Evolutionary conservation across 2,797 vertebrate genomes (phyloP).

Genomic region (Pipistrellus pygmaeus): DNA sequence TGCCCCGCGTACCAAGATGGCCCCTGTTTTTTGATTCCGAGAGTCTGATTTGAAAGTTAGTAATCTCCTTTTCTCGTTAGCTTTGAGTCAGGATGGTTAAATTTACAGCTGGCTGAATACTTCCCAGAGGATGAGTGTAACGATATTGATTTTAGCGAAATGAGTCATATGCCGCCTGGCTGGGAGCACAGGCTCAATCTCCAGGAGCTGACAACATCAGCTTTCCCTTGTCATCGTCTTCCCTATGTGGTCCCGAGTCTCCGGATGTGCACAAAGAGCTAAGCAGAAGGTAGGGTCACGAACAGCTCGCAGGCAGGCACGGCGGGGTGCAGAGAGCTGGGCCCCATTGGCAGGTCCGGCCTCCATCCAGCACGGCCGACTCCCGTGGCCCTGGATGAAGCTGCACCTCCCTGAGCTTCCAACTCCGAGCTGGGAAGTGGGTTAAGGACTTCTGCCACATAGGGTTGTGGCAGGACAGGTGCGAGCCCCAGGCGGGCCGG

Average conservation of each 20-base stretch:
- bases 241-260: background rate
- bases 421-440: background rate
- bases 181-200: slow-evolving; percentile 58
- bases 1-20: background rate
- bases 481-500: background rate
- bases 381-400: rapidly evolving
- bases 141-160: slow-evolving; percentile 59
- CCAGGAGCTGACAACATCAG: background rate
- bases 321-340: background rate
- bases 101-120: slow-evolving; percentile 75
- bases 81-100: slow-evolving; percentile 74
- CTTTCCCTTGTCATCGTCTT: slow-evolving; percentile 27
- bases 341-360: background rate
- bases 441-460: rapidly evolving
- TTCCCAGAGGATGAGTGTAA: slow-evolving; percentile 72
- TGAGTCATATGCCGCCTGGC: slow-evolving; percentile 75
- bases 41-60: slow-evolving; percentile 58
- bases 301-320: rapidly evolving
- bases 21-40: background rate
- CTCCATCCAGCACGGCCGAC: rapidly evolving
- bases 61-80: slow-evolving; percentile 50
- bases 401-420: background rate
- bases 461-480: background rate
- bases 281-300: slow-evolving; percentile 1
- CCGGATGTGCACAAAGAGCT: background rate